These are phyloP conservation scores for Griposia aprilina DNA, from an alignment of 2,888 invertebrate species.

Conservation along the genomic window DNA sequence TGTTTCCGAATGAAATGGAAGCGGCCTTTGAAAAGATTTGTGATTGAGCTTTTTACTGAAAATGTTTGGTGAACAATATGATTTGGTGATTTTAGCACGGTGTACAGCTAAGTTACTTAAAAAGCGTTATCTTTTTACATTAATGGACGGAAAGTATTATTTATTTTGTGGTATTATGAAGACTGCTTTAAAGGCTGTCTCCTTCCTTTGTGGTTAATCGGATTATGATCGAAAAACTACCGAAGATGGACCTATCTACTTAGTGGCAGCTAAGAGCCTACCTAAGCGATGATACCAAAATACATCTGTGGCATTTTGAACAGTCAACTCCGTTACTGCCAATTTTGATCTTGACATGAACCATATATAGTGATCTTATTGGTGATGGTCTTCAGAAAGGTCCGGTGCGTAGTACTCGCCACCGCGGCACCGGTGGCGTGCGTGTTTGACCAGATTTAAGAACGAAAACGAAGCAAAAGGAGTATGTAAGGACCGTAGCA, in stretches of 20 bases:
- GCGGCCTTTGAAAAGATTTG: conserved; percentile 18
- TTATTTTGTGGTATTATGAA: not conserved
- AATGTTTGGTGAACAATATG: not conserved
- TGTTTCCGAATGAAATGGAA: conserved; percentile 29
- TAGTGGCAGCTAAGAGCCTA: not conserved
- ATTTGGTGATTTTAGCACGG: not conserved
- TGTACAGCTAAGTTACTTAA: too few relatives aligned
- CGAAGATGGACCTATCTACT: not conserved
- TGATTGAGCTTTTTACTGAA: not conserved
- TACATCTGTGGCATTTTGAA: not conserved
- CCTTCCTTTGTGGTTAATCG: too few relatives aligned
- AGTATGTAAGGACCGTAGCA: too few relatives aligned
- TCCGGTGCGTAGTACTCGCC: too few relatives aligned
- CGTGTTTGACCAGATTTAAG: too few relatives aligned
- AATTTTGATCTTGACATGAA: not conserved
- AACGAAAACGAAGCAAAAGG: too few relatives aligned
- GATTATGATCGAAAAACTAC: not conserved
- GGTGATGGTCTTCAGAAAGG: too few relatives aligned
- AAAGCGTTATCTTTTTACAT: not conserved
- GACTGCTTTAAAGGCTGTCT: not conserved
- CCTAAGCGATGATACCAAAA: not conserved
- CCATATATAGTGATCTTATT: too few relatives aligned
- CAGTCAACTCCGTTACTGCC: not conserved
- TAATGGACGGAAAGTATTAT: not conserved
- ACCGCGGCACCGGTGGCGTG: too few relatives aligned